Base-by-base conservation (phyloP, 1,140 invertebrate species). In the Araneus ventricosus region DNA sequence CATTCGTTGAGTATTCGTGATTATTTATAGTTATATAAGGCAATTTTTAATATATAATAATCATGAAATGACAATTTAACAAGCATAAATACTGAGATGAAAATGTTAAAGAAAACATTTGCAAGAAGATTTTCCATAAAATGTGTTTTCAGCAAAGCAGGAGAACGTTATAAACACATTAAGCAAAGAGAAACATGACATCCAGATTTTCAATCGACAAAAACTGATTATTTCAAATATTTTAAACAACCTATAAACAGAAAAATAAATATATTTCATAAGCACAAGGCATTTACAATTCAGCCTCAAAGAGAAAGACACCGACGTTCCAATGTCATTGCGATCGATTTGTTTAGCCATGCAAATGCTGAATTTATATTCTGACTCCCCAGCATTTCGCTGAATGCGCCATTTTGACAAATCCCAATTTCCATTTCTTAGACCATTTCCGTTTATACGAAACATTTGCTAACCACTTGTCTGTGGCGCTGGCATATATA, bases 381-480 rank as follows among this genome's bases (percentile, higher is more conserved):
- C 30, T 75, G 17, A 20, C 30, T 20, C 30, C 27, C 17, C 30
- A 75, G 7, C 34, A 75, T 34, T 75, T 30, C 17, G 30, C 34
- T 6, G 14, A 75, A 75, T 34, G 30, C 30, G 30, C 30, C 34
- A 30, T 34, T 75, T 20, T 34, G 70, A 34, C 30, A 75, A 75
- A 75, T 34, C 7, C 70, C 27, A 34, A 30, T 34, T 75, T 75
- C 30, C 70, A 75, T 75, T 75, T 75, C 70, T 14, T 75, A 20
- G 20, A 37, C 27, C 70, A 75, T 34, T 34, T 75, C 70, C 70
- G 70, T 75, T 75, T 75, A 30, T 75, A 24, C 59, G 27, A 22
- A 34, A 34, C 70, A 75, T 75, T 75, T 75, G 70, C n/a, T 75
- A 34, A 75, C 70, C 30, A 17, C 70, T 37, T 75, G 70, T 75